Evolutionary conservation across 2,113 vertebrate genomes (phyloP).

Genomic region (Leptocoma aspasia): DNA sequence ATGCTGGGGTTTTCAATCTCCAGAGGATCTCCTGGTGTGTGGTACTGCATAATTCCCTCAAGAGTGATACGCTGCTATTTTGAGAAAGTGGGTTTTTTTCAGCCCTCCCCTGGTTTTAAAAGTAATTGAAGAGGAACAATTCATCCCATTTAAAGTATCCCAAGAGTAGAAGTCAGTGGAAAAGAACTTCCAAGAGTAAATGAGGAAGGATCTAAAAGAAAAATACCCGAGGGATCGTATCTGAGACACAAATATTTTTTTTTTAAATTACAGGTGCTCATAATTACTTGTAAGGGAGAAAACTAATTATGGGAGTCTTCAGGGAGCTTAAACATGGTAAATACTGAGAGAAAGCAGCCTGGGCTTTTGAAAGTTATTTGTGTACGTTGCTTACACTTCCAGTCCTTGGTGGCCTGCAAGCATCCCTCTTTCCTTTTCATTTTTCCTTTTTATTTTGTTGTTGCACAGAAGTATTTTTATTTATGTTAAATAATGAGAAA

Average conservation of each 20-base stretch:
- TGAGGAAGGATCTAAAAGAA: slow-evolving; percentile 49
- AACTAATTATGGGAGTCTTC: slow-evolving; percentile 45
- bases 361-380: slow-evolving; percentile 6
- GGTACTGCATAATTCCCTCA: neutral
- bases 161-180: slow-evolving; percentile 28
- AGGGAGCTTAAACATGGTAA: slow-evolving; percentile 27
- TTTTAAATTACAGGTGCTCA: slow-evolving; percentile 55
- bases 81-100: neutral
- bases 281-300: slow-evolving; percentile 59
- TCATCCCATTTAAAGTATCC: slow-evolving; percentile 35
- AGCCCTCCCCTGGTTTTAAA: neutral
- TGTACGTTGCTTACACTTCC: neutral
- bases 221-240: neutral
- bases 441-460: neutral
- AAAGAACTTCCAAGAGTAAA: slow-evolving; percentile 37
- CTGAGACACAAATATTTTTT: slow-evolving; percentile 34
- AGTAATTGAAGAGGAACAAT: slow-evolving; percentile 26
- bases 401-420: neutral
- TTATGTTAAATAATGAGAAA: neutral
- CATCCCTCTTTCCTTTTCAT: neutral
- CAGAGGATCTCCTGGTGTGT: neutral
- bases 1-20: neutral
- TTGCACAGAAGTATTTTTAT: neutral
- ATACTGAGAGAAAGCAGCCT: slow-evolving; percentile 31
- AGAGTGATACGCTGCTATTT: neutral